These are phyloP conservation scores for Datnioides undecimradiatus DNA, from an alignment of 2,113 vertebrate species.

Conservation along the genomic window DNA sequence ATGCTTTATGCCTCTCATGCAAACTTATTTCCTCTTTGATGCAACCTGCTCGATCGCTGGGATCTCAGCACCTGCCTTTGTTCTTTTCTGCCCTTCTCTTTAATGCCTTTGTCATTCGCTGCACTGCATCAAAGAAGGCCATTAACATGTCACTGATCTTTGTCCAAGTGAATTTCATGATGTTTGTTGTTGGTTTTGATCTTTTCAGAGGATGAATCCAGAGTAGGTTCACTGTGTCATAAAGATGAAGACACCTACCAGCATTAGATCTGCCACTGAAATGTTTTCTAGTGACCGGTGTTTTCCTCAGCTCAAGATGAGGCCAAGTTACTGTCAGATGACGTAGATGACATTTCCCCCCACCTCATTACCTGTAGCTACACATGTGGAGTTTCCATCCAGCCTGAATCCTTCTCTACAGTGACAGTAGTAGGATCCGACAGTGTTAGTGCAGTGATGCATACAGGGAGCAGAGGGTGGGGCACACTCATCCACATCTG, in stretches of 20 bases:
- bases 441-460: slow-evolving; percentile 87
- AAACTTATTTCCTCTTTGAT: neutral
- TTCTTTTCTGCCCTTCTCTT: neutral
- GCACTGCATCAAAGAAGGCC: slow-evolving; percentile 7
- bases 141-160: slow-evolving; percentile 9
- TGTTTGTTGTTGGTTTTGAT: slow-evolving; percentile 23
- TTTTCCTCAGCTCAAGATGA: neutral
- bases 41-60: neutral
- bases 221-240: neutral
- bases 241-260: neutral
- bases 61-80: neutral
- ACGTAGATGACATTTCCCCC: too few species aligned
- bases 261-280: neutral
- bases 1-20: too few species aligned
- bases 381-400: slow-evolving; percentile 74
- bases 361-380: slow-evolving; percentile 81
- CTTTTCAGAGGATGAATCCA: slow-evolving; percentile 23
- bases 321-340: too few species aligned
- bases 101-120: slow-evolving; percentile 1
- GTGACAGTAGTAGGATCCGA: slow-evolving; percentile 84
- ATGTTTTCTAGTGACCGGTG: neutral
- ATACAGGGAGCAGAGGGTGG: slow-evolving; percentile 83
- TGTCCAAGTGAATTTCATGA: neutral
- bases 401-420: slow-evolving; percentile 86
- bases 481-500: slow-evolving; percentile 91